Conservation (phyloP, 2,888 invertebrate species). For the Acrocyrtus sp. region DNA sequence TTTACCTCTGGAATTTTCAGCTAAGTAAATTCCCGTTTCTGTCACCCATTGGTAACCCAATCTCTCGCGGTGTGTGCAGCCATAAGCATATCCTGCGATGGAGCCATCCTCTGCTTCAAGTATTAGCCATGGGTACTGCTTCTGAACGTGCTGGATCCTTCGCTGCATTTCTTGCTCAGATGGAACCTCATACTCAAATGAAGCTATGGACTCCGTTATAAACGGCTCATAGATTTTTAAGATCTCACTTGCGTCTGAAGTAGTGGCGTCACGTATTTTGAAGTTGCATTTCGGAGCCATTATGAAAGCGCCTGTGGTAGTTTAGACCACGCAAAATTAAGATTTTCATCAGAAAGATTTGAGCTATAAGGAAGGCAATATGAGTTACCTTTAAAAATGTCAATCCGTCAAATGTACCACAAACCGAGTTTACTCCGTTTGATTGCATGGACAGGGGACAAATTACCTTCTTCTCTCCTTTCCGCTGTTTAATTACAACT, state of each 20-base stretch:
- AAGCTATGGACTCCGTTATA: constrained; percentile 25
- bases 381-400: too few species aligned
- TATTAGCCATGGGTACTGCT: constrained; percentile 42
- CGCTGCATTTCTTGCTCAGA: constrained; percentile 29
- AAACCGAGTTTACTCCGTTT: too few species aligned
- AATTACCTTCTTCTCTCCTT: too few species aligned
- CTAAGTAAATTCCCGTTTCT: constrained; percentile 26
- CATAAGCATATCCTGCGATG: constrained; percentile 36
- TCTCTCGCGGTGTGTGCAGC: constrained; percentile 25
- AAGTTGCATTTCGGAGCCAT: not conserved
- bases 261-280: constrained; percentile 28
- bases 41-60: constrained; percentile 43
- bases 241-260: constrained; percentile 23
- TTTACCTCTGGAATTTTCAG: constrained; percentile 10
- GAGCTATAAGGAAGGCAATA: too few species aligned
- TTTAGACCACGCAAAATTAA: too few species aligned
- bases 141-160: constrained; percentile 18
- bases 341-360: too few species aligned
- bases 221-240: constrained; percentile 44
- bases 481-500: too few species aligned
- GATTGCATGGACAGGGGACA: too few species aligned
- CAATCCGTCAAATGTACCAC: too few species aligned
- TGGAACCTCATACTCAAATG: constrained; percentile 46
- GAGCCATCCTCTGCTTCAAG: constrained; percentile 18
- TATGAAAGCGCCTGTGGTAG: not conserved